Percentiles rank a stretch among this genome's conserved stretches.
phyloP scores from a whole-genome alignment of 2,888 invertebrate species.

The Dexiosoma caninum region DNA sequence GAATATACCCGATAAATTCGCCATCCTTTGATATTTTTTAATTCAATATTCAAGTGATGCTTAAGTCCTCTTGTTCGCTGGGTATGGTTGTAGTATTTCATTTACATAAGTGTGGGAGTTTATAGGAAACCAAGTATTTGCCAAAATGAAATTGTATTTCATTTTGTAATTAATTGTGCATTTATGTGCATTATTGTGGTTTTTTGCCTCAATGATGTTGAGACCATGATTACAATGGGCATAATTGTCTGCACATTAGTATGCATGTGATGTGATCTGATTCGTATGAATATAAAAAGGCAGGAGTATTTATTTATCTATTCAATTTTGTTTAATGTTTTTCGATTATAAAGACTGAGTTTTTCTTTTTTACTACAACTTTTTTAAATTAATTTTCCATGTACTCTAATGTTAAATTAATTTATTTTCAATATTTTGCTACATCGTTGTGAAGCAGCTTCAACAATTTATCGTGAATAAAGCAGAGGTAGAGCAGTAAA shows the following conservation, averaged over 20 bases:
- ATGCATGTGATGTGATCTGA: background rate
- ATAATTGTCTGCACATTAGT: constrained; percentile 2
- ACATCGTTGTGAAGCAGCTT: too few species aligned
- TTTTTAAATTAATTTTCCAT: too few species aligned
- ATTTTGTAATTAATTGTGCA: constrained; percentile 51
- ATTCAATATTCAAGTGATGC: background rate
- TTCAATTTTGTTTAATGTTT: background rate
- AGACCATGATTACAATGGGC: constrained; percentile 32
- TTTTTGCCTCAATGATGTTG: constrained; percentile 28
- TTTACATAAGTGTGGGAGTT: background rate
- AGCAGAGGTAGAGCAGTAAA: too few species aligned
- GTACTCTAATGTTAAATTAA: too few species aligned
- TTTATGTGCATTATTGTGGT: constrained; percentile 45
- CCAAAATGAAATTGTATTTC: constrained; percentile 13
- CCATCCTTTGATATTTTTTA: too few species aligned
- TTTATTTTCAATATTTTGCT: too few species aligned
- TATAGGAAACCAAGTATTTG: background rate
- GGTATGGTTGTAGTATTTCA: background rate
- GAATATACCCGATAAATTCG: too few species aligned
- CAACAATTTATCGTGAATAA: too few species aligned
- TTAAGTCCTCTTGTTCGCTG: background rate
- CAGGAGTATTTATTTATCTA: background rate
- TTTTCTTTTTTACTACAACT: too few species aligned
- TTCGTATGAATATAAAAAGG: too few species aligned
- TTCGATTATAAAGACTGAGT: background rate